Percentiles rank a stretch among this genome's conserved stretches.
Evolutionary conservation across 2,113 vertebrate species (phyloP).

Genomic region (Hemiscyllium ocellatum): DNA sequence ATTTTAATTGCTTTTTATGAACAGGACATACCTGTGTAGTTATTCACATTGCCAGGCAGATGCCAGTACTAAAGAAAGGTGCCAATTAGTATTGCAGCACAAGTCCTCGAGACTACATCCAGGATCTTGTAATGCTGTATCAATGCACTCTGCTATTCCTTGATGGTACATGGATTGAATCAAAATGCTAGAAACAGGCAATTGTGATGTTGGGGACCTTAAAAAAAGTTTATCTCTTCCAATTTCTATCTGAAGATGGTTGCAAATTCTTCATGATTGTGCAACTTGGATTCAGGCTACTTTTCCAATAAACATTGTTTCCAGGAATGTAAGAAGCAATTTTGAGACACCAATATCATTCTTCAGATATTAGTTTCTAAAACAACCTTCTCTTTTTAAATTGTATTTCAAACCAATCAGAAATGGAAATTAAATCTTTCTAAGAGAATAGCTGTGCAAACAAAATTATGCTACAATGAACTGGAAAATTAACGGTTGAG

Average conservation of each 20-base stretch:
- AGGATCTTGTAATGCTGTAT: background rate
- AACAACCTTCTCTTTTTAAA: background rate
- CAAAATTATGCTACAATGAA: background rate
- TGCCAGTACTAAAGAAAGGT: background rate
- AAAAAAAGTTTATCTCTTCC: background rate
- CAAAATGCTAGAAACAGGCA: background rate
- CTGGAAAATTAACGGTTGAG: background rate
- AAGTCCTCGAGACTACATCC: background rate
- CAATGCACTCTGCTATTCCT: background rate
- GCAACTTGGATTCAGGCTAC: background rate
- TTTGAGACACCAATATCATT: background rate
- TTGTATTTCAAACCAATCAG: background rate
- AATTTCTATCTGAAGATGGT: background rate
- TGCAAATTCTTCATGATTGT: background rate
- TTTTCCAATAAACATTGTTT: background rate
- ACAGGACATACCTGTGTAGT: background rate
- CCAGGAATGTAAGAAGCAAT: background rate
- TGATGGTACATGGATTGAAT: background rate
- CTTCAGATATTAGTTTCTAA: background rate
- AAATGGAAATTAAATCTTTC: background rate
- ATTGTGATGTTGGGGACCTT: background rate
- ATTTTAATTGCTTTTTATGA: background rate
- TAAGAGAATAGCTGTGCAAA: background rate
- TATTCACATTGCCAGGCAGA: background rate
- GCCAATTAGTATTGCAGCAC: too few relatives aligned